A percentile compares a stretch with the other conserved stretches of the same genome.
Evolutionary conservation across 23 tunicate genomes (phyloP).

Genomic region (Phallusia fumigata): DNA sequence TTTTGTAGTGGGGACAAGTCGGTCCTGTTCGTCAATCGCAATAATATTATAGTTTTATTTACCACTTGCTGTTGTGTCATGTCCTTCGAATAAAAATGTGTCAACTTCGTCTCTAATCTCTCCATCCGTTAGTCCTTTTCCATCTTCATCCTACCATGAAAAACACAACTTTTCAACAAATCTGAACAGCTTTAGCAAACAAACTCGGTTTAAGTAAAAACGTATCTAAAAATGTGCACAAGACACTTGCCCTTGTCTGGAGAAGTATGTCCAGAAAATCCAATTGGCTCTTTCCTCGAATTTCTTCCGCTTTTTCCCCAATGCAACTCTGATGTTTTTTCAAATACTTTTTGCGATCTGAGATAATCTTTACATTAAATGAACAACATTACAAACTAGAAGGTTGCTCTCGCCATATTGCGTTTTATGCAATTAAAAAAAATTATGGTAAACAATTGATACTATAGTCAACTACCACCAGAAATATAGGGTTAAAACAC

Average conservation of each 20-base stretch:
- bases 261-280: slow-evolving; percentile 11
- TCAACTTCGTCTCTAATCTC: slow-evolving; percentile 67
- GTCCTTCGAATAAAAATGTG: slow-evolving; percentile 79
- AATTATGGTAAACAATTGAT: no score
- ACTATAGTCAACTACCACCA: no score
- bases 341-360: neutral
- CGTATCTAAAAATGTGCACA: neutral
- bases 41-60: neutral
- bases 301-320: neutral
- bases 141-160: slow-evolving; percentile 35
- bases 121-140: slow-evolving; percentile 38
- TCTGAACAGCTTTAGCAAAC: neutral
- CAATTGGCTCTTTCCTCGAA: neutral
- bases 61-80: slow-evolving; percentile 72
- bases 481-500: no score
- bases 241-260: neutral
- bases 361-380: no score
- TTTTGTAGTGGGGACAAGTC: no score
- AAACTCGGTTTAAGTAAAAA: neutral
- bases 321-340: neutral
- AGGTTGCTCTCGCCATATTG: no score
- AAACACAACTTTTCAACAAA: neutral
- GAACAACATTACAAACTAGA: no score
- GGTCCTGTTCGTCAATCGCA: no score
- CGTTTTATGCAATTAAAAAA: no score